Evolutionary conservation across 2,797 vertebrate species (phyloP), one percentile per base, ranked within the genome.

Genomic region (Trachops cirrhosus): DNA sequence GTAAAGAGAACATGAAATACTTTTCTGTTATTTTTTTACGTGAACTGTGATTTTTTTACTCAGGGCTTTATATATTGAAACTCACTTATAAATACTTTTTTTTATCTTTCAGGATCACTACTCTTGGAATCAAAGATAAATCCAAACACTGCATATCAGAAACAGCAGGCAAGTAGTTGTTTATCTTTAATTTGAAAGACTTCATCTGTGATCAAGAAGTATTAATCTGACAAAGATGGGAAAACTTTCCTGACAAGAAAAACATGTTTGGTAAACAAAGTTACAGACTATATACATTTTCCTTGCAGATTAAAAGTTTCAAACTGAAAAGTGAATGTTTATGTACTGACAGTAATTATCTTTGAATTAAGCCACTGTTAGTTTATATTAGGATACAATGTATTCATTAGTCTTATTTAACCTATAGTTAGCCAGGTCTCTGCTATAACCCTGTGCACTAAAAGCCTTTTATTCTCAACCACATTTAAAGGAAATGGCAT

Each of bases 91-190:
- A 92, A 48, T 92, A 44, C 21, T 80, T 26, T 92, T 94, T 67
- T 82, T 64, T 97, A 79, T 98, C 24, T 98, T 99, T 94, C 97
- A 99, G 99, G 99, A 97, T 99, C 99, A 9, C 98, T 99, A 44
- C 98, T 99, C 73, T 98, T 99, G 98, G 99, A 99, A 98, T 99
- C 99, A 77, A 99, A 99, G 98, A 99, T 99, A 98, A 99, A 99
- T 98, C 99, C 99, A 84, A 99, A 99, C 98, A 99, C 99, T 91
- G 99, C 99, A 92, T 99, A 99, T 99, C 99, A 99, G 98, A 99
- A 99, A 98, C 99, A 99, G 98, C 99, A 99, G 99, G 99, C 99
- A 99, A 99, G 99, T 98, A 97, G 93, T 88, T 92, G 91, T 94
- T 93, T 97, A 93, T 83, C 93, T 93, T 97, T 97, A 92, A 96